A percentile compares a stretch with the other conserved stretches of the same genome.
These are phyloP conservation scores for Achatina immaculata DNA, from an alignment of 1,140 invertebrate species.

Conservation along the genomic window DNA sequence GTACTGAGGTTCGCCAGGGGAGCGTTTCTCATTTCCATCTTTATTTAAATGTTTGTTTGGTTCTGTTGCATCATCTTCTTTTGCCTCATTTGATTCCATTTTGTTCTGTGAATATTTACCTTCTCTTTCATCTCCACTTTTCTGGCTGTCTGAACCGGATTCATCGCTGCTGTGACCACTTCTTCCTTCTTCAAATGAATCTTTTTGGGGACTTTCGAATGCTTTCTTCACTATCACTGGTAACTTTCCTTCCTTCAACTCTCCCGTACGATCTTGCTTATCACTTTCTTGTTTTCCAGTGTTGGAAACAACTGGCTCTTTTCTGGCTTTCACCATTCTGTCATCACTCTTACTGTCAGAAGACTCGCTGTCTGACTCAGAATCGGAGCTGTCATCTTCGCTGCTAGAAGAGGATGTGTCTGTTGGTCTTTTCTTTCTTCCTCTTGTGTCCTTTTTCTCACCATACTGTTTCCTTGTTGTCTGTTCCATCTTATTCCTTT, in stretches of 20 bases:
- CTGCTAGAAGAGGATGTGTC: neutral
- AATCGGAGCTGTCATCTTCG: neutral
- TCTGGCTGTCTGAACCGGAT: neutral
- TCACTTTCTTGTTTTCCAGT: neutral
- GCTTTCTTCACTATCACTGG: neutral
- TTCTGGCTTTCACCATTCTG: neutral
- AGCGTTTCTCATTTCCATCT: no score
- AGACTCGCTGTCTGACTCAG: neutral
- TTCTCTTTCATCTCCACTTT: conserved; percentile 15
- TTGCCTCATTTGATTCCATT: neutral
- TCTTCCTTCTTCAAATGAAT: neutral
- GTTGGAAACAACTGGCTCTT: neutral
- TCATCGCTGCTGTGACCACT: neutral
- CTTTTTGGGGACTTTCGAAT: neutral
- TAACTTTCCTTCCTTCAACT: neutral
- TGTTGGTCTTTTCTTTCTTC: neutral
- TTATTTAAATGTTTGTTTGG: no score
- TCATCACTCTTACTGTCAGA: no score
- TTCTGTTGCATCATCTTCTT: no score
- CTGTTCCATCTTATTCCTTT: neutral
- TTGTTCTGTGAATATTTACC: neutral
- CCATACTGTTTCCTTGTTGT: neutral
- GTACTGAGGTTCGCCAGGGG: neutral
- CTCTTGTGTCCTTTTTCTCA: conserved; percentile 8
- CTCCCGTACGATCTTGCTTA: neutral